Base-by-base conservation (phyloP, 2,888 invertebrate genomes). In the Hemaris fuciformis region DNA sequence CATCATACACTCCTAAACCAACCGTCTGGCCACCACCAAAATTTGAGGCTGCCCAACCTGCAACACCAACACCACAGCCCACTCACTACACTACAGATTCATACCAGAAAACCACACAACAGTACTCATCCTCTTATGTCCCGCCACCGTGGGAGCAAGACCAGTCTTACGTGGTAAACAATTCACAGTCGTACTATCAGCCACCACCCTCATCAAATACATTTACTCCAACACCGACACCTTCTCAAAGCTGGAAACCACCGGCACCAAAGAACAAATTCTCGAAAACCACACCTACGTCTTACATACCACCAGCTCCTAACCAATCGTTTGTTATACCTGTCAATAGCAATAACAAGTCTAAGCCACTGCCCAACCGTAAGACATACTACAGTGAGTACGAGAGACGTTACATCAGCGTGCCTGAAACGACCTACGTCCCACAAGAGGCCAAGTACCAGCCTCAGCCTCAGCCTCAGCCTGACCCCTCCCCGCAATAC, bases 81-180 rank as follows among this genome's bases (percentile, higher is more conserved):
- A 85, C 80, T 64, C 88, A 85, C 66, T 88, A 84, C 69, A 83
- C 81, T 7, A 73, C 83, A 60, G 84, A 90, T 64, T 83, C 67
- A 43, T 90, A 87, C 64, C 82, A 88, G 66, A 81, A 81, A 59
- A 73, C 83, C n/a, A 72, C 83, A 59, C 87, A 87, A 60, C 83
- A 87, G 62, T 84, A 84, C 67, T 83, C 88, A 22, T 83, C 90
- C 10, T 85, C 88, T 25, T 92, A 92, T 64, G 89, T 92, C 5
- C 92, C 92, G 61, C 92, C 92, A 42, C 92, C 92, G 10, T 92
- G 92, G 92, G 92, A 92, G 71, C 91, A 91, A 66, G 91, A 90
- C 65, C 74, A 85, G 15, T 80, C 76, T 46, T 91, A 90, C 63
- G 80, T 82, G 38, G 72, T 80, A n/a, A 82, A 84, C 45, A 81